Evolutionary conservation across 2,797 vertebrate species (phyloP), one percentile per base, ranked within the genome.

Genomic region (Bradypodion pumilum): DNA sequence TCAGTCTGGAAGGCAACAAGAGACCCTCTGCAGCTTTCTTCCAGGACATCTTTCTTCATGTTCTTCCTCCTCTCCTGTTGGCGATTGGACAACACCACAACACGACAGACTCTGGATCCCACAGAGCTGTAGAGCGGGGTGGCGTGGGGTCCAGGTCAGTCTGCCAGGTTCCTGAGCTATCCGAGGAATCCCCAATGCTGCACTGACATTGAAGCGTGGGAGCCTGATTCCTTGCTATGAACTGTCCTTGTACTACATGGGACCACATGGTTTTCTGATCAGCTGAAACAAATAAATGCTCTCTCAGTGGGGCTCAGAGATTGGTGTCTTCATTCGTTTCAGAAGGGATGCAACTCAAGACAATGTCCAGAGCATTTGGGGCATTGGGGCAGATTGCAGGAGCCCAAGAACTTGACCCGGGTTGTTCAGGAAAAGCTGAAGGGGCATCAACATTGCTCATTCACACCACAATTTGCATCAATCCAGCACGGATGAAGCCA

Each of bases 221-320:
- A 46, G 70, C 15, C 1, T 25, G 29, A 10, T 68, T 16, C 59
- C 74, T 37, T 68, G 62, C 32, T 27, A 1, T 5, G 7, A 16
- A 25, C 44, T 25, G 60, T 15, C 83, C 69, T n/a, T 40, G 40
- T 56, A 32, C 52, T 27, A 35, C 27, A 23, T 21, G 10, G 66
- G 66, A 75, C 35, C n/a, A n/a, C n/a, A n/a, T 29, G 66, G 78
- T 80, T 73, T 85, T 62, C n/a, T 80, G 89, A 82, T 81, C 80
- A 78, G 87, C 90, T 87, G 92, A 91, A 90, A 85, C 84, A 88
- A 94, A 93, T 94, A 94, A 94, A 77, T 93, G 89, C 83, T 88
- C 91, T 86, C 91, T 87, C 85, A 86, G 88, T 0, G 7, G 72
- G 32, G 1, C 2, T n/a, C 2, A 7, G 6, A 5, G n/a, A 21